Evolutionary conservation across 1,140 invertebrate species (phyloP), one percentile per base, ranked within the genome.

Genomic region (Piezodorus guildinii): DNA sequence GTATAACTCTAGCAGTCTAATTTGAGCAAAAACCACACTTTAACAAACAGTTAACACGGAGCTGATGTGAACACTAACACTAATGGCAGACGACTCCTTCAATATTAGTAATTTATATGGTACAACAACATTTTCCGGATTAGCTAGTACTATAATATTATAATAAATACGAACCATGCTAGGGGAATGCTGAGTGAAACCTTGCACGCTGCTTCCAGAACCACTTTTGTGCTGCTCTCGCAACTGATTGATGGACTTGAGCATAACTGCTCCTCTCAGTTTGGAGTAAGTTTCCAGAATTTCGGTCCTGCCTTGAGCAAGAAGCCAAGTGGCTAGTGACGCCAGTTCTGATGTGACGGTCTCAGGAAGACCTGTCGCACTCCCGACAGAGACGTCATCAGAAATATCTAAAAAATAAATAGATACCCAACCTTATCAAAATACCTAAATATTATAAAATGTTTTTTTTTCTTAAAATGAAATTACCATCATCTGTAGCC

Each of bases 151-250:
- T n/a, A n/a, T n/a, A n/a, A n/a, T n/a, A n/a, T n/a, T n/a, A n/a
- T 30, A 30, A 4, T 30, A 30, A 30, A 30, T 30, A 30, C 27
- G 8, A 3, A 74, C 72, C 51, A 73, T 61, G 27, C 68, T 39
- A 72, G 74, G 17, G 71, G 74, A 60, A 67, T 66, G 9, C 65
- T 68, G 62, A 2, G 63, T 63, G 21, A 69, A 39, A 30, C 68
- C 66, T 25, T 78, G 77, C 10, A 74, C 75, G 69, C 83, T 85
- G 0, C 84, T 83, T 68, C 84, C 83, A 72, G 85, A 87, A 49
- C 83, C 82, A 66, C 83, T 83, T 70, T 86, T 84, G 67, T 91
- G 83, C 75, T 94, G 88, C 74, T 92, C 88, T 71, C 86, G 85
- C 6, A 90, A 76, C 69, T 86, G 78, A 67, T 85, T 83, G 44